phyloP scores from a whole-genome alignment of 2,113 vertebrate species.

The Tetrao urogallus region DNA sequence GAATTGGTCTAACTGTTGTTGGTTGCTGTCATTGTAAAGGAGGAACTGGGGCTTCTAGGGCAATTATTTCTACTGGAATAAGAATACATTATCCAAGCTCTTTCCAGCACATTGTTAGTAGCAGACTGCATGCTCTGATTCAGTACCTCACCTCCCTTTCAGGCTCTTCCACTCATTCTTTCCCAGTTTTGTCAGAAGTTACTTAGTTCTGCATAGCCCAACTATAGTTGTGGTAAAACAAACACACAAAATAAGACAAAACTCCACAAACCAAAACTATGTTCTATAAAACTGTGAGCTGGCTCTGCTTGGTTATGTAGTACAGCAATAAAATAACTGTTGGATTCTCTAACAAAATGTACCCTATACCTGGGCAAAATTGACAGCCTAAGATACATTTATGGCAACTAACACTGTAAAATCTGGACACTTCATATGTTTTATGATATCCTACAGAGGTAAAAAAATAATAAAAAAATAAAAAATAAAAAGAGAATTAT shows the following conservation, averaged over 20 bases:
- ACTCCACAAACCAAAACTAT: not conserved
- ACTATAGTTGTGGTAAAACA: not conserved
- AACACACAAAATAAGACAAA: not conserved
- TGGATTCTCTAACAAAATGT: conserved; percentile 26
- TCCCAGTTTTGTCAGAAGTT: not conserved
- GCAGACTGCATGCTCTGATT: not conserved
- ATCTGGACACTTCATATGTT: conserved; percentile 42
- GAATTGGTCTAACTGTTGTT: not conserved
- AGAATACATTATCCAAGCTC: not conserved
- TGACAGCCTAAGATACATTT: conserved; percentile 40
- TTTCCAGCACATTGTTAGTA: not conserved
- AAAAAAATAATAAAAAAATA: not conserved
- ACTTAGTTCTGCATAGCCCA: not conserved
- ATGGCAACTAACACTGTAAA: conserved; percentile 35
- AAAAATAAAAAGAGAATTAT: conserved; percentile 37
- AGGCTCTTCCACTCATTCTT: not conserved
- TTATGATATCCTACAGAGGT: conserved; percentile 39
- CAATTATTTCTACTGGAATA: not conserved
- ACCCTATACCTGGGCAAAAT: not conserved
- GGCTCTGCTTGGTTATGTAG: not conserved
- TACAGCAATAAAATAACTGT: conserved; percentile 4
- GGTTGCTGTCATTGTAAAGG: not conserved
- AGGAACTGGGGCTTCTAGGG: not conserved
- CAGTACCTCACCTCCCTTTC: not conserved
- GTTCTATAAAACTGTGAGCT: not conserved